These are phyloP conservation scores for Gallinago solitaria DNA, from an alignment of 2,797 vertebrate genomes.

Conservation along the genomic window DNA sequence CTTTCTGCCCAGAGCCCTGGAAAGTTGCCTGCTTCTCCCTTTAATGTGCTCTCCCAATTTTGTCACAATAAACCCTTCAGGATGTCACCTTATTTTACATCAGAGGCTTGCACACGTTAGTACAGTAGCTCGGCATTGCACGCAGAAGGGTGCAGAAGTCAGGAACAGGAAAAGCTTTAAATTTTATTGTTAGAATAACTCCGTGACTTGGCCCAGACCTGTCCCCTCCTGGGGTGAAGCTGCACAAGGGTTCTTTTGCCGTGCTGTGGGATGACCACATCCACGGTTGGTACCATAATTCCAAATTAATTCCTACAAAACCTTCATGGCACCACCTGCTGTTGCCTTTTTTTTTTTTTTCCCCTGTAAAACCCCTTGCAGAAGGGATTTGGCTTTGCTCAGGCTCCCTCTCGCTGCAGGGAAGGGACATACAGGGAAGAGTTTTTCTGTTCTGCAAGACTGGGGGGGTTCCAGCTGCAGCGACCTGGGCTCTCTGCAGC, in stretches of 20 bases:
- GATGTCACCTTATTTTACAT: neutral
- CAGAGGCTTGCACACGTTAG: rapidly evolving
- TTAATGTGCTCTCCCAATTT: neutral
- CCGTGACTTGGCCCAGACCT: too few relatives aligned
- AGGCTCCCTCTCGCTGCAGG: rapidly evolving
- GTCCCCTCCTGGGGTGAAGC: neutral
- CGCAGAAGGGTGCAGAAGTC: neutral
- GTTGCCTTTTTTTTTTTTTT: neutral
- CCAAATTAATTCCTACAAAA: neutral
- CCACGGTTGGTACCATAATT: rapidly evolving
- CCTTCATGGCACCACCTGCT: neutral
- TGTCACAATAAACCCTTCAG: neutral
- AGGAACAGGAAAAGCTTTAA: neutral
- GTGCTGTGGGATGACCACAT: rapidly evolving
- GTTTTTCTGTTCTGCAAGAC: neutral
- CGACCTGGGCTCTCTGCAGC: neutral
- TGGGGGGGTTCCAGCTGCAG: neutral
- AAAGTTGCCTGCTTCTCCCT: rapidly evolving
- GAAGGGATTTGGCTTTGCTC: neutral
- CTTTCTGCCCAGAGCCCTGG: neutral
- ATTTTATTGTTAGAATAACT: neutral
- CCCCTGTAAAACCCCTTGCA: neutral
- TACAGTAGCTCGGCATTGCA: neutral
- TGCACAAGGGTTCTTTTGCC: neutral
- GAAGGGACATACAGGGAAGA: too few relatives aligned